These are phyloP conservation scores for Halictus ligatus DNA, from an alignment of 2,888 invertebrate genomes.

Conservation along the genomic window DNA sequence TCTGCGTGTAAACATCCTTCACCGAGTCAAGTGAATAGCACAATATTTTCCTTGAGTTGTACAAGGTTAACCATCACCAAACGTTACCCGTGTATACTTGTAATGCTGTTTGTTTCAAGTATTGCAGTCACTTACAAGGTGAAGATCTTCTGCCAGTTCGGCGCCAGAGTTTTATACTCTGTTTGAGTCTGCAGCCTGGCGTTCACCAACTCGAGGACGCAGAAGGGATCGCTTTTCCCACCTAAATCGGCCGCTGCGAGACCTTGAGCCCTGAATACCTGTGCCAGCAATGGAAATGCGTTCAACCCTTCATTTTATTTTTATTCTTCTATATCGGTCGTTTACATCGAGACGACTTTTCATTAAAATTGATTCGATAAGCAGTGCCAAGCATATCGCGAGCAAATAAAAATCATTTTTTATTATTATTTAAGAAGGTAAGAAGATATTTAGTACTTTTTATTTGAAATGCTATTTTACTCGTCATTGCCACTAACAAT, in stretches of 20 bases:
- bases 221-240: conserved; percentile 99
- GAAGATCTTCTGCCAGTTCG: conserved; percentile 99
- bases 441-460: too few relatives aligned
- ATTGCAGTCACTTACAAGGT: conserved; percentile 91
- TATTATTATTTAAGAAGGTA: too few relatives aligned
- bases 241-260: conserved; percentile 97
- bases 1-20: neutral
- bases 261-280: conserved; percentile 88
- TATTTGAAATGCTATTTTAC: too few relatives aligned
- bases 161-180: conserved; percentile 98
- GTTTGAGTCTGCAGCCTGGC: conserved; percentile 98
- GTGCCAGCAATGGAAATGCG: neutral
- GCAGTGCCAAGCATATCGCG: too few relatives aligned
- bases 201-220: conserved; percentile 97
- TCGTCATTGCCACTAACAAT: too few relatives aligned
- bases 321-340: neutral
- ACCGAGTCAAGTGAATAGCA: neutral
- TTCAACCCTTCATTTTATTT: neutral
- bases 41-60: neutral
- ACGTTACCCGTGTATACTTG: neutral
- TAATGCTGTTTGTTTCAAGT: neutral
- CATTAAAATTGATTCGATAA: neutral
- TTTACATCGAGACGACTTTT: neutral
- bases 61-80: neutral
- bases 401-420: too few relatives aligned